Evolutionary conservation across 2,797 vertebrate species (phyloP).

Genomic region (Rhodeus uyekii): DNA sequence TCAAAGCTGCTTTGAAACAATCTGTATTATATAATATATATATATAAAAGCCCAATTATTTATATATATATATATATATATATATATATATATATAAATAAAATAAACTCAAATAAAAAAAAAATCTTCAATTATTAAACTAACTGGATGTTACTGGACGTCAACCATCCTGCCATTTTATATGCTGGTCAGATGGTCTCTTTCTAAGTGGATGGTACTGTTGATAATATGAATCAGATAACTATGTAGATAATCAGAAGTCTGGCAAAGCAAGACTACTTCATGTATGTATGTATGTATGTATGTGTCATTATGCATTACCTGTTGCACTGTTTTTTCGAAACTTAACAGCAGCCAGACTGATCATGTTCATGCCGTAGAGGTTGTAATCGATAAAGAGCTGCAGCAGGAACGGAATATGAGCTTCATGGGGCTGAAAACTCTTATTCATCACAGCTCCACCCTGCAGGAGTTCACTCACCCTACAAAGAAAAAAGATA

Average conservation of each 20-base stretch:
- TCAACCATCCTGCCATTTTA: not conserved
- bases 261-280: not conserved
- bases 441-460: conserved; percentile 98
- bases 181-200: not conserved
- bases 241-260: not conserved
- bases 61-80: too few relatives aligned
- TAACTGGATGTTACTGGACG: not conserved
- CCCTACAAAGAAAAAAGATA: conserved; percentile 72
- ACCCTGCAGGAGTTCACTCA: conserved; percentile 95
- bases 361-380: conserved; percentile 97
- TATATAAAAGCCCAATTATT: too few relatives aligned
- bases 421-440: conserved; percentile 96
- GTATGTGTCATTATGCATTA: conserved; percentile 66
- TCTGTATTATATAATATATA: too few relatives aligned
- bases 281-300: conserved; percentile 3
- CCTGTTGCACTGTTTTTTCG: conserved; percentile 82
- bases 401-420: conserved; percentile 97
- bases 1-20: too few relatives aligned
- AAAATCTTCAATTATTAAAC: not conserved
- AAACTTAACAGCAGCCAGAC: conserved; percentile 92
- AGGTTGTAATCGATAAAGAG: conserved; percentile 99
- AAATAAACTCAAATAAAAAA: not conserved
- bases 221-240: not conserved
- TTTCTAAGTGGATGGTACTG: not conserved
- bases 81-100: too few relatives aligned